phyloP scores from a whole-genome alignment of 2,797 vertebrate species.

The Emys orbicularis region DNA sequence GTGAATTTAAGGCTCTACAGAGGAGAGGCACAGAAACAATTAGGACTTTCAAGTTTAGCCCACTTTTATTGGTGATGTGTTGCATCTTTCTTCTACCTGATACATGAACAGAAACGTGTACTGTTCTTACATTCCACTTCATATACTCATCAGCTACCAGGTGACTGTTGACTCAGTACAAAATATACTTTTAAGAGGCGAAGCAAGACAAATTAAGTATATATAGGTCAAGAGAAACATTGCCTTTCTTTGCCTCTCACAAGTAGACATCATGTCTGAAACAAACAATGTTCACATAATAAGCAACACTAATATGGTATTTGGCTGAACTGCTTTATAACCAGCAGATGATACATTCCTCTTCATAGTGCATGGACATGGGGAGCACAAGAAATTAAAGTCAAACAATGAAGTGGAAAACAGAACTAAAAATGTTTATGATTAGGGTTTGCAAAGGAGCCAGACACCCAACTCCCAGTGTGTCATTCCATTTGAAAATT shows the following conservation, averaged over 20 bases:
- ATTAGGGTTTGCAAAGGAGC: neutral
- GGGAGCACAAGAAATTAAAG: neutral
- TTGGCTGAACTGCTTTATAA: neutral
- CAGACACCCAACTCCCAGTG: no score
- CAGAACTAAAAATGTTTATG: neutral
- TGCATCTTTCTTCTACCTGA: neutral
- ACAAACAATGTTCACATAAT: neutral
- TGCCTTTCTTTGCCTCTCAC: neutral
- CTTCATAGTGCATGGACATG: neutral
- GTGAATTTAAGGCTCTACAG: neutral
- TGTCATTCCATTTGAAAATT: neutral
- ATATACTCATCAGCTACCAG: neutral
- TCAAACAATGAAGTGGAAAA: neutral
- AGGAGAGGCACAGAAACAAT: neutral
- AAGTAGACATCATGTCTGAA: neutral
- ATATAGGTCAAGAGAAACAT: neutral
- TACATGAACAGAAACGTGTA: neutral
- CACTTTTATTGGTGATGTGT: neutral
- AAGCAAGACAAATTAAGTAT: neutral
- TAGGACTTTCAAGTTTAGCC: neutral
- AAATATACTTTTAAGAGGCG: neutral
- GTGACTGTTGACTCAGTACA: neutral
- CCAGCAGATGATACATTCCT: neutral
- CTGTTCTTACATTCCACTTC: neutral
- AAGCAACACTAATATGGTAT: neutral